A percentile compares a stretch with the other conserved stretches of the same genome.
Evolutionary conservation across 2,888 invertebrate species (phyloP).

Genomic region (Patella ulyssiponensis): DNA sequence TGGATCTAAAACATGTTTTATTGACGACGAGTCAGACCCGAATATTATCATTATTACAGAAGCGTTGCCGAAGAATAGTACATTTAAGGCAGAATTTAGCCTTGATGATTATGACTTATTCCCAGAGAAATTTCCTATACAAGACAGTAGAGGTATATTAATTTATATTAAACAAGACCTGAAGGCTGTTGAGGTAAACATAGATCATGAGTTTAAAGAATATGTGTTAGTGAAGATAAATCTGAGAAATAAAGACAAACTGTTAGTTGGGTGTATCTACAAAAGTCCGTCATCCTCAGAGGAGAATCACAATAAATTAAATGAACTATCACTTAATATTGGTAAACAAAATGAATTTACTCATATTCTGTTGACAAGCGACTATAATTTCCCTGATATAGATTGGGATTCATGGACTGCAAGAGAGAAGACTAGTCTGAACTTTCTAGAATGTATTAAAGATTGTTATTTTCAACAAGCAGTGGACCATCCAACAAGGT

Average conservation of each 20-base stretch:
- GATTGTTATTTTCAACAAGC: constrained; percentile 5
- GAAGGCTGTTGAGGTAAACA: constrained; percentile 11
- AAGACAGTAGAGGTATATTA: background rate
- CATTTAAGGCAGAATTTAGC: constrained; percentile 13
- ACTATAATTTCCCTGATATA: constrained; percentile 17
- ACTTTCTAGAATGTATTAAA: constrained; percentile 11
- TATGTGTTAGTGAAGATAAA: constrained; percentile 6
- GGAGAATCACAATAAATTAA: background rate
- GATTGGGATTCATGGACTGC: background rate
- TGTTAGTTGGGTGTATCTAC: constrained; percentile 15
- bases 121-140: constrained; percentile 16
- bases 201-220: constrained; percentile 17
- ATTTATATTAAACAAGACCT: constrained; percentile 15
- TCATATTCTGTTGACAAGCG: constrained; percentile 9
- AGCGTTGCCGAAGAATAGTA: constrained; percentile 15
- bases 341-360: background rate
- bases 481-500: constrained; percentile 5
- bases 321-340: background rate
- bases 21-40: background rate
- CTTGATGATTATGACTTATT: constrained; percentile 17
- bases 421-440: background rate
- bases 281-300: constrained; percentile 7
- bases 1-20: background rate
- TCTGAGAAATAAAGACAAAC: constrained; percentile 12
- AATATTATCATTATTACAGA: constrained; percentile 12